Conservation (phyloP, 2,113 vertebrate species). For the Trachemys scripta region DNA sequence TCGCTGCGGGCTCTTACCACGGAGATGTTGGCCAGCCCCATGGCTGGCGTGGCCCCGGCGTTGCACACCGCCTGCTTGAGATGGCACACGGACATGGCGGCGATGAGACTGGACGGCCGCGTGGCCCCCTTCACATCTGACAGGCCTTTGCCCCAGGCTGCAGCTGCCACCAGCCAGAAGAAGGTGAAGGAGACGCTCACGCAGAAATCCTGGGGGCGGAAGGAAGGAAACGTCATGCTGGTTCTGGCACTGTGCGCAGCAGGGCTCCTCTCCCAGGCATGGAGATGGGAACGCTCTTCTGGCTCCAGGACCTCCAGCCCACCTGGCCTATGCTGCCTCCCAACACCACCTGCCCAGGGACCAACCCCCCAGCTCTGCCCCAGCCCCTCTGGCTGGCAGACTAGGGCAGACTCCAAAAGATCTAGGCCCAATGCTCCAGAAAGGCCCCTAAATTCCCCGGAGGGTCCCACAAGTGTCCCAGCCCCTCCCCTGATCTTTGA, state of each 20-base stretch:
- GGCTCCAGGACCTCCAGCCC: not conserved
- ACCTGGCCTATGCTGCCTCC: not conserved
- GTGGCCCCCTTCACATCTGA: constrained; percentile 88
- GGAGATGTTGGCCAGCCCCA: constrained; percentile 92
- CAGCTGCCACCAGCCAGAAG: constrained; percentile 92
- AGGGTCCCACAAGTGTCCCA: not conserved
- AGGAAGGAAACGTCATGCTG: not conserved
- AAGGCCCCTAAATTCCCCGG: not conserved
- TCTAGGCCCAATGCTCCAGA: not conserved
- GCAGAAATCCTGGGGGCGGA: constrained; percentile 86
- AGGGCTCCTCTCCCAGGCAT: not conserved
- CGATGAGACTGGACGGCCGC: constrained; percentile 76
- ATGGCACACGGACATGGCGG: constrained; percentile 75
- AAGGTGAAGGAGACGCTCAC: constrained; percentile 90
- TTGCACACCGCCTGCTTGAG: constrained; percentile 51
- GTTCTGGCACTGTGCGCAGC: too few species aligned
- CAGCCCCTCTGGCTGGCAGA: too few species aligned
- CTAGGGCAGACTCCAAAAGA: not conserved
- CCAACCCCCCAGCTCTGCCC: too few species aligned
- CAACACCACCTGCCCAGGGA: not conserved
- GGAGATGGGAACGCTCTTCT: fast-evolving
- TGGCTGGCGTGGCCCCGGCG: constrained; percentile 80
- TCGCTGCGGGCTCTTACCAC: constrained; percentile 85
- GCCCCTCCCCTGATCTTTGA: not conserved
- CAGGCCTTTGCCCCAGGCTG: constrained; percentile 94